Conservation (phyloP, 2,113 vertebrate genomes). For the Chlorodrepanis virens region DNA sequence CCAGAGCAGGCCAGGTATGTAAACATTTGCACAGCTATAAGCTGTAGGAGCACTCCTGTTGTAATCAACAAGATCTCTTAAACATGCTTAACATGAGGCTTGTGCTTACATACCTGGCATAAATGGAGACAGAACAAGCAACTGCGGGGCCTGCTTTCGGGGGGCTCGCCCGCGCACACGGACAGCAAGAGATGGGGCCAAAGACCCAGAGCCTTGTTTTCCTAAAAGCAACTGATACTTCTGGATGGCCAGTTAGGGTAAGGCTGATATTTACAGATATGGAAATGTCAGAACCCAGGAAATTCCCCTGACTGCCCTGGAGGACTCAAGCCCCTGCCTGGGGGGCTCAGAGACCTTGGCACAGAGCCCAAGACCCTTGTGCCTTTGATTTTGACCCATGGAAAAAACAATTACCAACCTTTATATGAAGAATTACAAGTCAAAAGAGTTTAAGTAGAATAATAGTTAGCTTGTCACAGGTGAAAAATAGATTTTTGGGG, state of each 20-base stretch:
- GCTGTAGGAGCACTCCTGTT: background rate
- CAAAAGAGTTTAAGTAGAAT: no score
- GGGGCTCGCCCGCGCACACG: rapidly evolving
- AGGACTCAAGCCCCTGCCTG: no score
- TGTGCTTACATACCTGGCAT: slow-evolving; percentile 51
- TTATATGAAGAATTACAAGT: no score
- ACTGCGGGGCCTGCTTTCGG: background rate
- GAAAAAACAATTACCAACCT: no score
- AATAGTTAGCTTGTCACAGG: no score
- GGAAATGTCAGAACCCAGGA: no score
- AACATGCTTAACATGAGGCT: background rate
- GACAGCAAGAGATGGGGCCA: rapidly evolving
- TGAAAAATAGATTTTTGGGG: no score
- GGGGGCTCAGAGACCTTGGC: no score
- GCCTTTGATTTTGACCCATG: no score
- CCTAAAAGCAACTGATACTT: background rate
- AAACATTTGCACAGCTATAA: slow-evolving; percentile 47
- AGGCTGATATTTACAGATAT: background rate
- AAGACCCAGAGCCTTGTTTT: background rate
- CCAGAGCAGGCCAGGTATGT: slow-evolving; percentile 34
- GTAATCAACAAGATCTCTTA: slow-evolving; percentile 48
- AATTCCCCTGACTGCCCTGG: no score
- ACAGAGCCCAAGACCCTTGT: no score
- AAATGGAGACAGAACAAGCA: slow-evolving; percentile 7
- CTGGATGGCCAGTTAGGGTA: background rate